Base-by-base conservation (phyloP, 2,888 invertebrate genomes). In the Synanthedon vespiformis region DNA sequence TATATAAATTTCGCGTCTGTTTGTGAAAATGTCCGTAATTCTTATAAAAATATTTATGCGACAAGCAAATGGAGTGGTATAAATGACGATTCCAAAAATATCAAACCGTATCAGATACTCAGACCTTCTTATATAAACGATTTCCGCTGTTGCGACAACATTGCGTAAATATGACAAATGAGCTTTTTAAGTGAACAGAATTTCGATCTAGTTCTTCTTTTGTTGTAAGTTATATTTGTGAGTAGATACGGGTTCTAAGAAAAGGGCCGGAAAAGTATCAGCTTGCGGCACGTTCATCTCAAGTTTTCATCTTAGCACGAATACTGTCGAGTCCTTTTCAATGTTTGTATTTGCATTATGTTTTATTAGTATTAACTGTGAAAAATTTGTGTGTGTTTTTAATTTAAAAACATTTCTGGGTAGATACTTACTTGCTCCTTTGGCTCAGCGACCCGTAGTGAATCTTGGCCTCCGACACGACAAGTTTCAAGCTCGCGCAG, bases 171-270 rank as follows among this genome's bases (percentile, higher is more conserved):
- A 51, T 44, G 51, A 44, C 44, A 44, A 44, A 44, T 44, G 44
- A 13, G 44, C 44, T 12, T 13, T 44, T 13, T n/a, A 44, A 44
- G 13, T 14, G 44, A 44, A 44, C 44, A 13, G 6, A 44, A 44
- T 4, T 44, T 44, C 14, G 34, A 44, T 44, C 44, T n/a, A 13
- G 44, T 44, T 13, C 13, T 44, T 41, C 40, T 51, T 51, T 51
- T 51, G 6, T 27, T 18, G n/a, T 13, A 51, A 40, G 49, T 49
- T 48, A 49, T 52, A 53, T 53, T 34, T 52, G 51, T 48, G 44
- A 44, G n/a, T 34, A 34, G 27, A 53, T 51, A 52, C 50, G 41
- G 48, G 50, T 51, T 47, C 27, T 40, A 49, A 44, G n/a, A n/a
- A 14, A 44, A 44, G 13, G 6, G 44, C 13, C 44, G 6, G 8